Conservation (phyloP, 1,140 invertebrate species). For the Drosophila kurseongensis region DNA sequence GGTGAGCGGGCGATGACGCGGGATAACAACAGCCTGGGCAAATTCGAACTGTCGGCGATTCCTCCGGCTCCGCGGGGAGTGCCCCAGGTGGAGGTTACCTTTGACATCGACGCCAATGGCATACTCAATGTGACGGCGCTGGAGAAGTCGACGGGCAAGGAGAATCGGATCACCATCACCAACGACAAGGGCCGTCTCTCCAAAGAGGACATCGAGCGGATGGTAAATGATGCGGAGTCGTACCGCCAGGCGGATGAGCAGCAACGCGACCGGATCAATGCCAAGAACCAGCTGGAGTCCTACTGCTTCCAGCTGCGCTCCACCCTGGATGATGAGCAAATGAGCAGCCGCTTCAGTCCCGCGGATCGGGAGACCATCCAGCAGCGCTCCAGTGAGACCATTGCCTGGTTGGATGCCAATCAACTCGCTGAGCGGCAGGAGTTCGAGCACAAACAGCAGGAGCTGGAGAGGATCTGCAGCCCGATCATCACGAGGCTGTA, state of each 20-base stretch:
- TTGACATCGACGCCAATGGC: constrained; percentile 95
- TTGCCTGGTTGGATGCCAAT: constrained; percentile 97
- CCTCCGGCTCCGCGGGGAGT: constrained; percentile 97
- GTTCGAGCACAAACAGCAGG: constrained; percentile 96
- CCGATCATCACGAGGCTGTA: constrained; percentile 94
- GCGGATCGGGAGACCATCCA: constrained; percentile 93
- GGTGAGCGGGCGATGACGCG: constrained; percentile 96
- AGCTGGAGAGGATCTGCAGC: constrained; percentile 92
- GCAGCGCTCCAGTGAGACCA: constrained; percentile 96
- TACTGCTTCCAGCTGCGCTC: constrained; percentile 99
- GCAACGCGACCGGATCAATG: constrained; percentile 93
- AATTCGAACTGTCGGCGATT: constrained; percentile 96
- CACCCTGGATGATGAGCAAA: constrained; percentile 94
- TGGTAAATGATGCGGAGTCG: constrained; percentile 98
- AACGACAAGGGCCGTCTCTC: constrained; percentile 98
- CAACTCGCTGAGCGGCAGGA: constrained; percentile 96
- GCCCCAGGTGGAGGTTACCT: constrained; percentile 96
- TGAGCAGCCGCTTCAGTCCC: constrained; percentile 94
- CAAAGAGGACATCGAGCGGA: constrained; percentile 98
- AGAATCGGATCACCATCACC: constrained; percentile 98
- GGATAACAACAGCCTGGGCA: constrained; percentile 96
- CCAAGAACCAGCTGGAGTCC: constrained; percentile 96
- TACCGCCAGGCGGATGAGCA: constrained; percentile 96
- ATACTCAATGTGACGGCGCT: constrained; percentile 94
- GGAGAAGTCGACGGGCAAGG: constrained; percentile 97